Conservation (phyloP, 1,140 invertebrate genomes). For the Samia ricini region DNA sequence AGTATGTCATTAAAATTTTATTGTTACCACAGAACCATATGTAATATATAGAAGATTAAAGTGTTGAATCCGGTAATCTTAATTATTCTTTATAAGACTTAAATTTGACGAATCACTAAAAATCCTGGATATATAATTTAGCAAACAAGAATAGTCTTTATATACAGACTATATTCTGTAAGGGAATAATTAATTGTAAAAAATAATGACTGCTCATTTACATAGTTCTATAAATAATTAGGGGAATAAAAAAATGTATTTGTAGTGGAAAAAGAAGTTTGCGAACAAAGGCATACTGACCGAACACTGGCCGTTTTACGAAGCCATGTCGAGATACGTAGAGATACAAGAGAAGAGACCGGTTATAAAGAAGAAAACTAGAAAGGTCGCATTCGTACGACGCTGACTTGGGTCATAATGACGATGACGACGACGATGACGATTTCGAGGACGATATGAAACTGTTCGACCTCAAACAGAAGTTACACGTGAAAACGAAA, state of each 20-base stretch:
- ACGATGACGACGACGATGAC: no score
- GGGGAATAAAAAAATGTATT: constrained; percentile 10
- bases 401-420: constrained; percentile 28
- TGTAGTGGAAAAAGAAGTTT: constrained; percentile 67
- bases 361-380: constrained; percentile 26
- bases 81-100: no score
- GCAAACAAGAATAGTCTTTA: no score
- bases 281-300: constrained; percentile 58
- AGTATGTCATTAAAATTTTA: no score
- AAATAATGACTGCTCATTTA: no score
- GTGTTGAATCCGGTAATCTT: no score
- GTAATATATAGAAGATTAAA: no score
- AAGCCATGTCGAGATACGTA: constrained; percentile 48
- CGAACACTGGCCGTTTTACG: constrained; percentile 68
- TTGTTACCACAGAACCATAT: no score
- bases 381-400: constrained; percentile 27
- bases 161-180: no score
- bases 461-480: constrained; percentile 56
- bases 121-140: no score
- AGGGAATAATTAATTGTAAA: no score
- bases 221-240: background rate
- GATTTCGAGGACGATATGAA: constrained; percentile 62
- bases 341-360: constrained; percentile 22
- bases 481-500: constrained; percentile 43
- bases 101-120: no score